These are phyloP conservation scores for Brachylomia viminalis DNA, from an alignment of 2,888 invertebrate genomes.

Conservation along the genomic window DNA sequence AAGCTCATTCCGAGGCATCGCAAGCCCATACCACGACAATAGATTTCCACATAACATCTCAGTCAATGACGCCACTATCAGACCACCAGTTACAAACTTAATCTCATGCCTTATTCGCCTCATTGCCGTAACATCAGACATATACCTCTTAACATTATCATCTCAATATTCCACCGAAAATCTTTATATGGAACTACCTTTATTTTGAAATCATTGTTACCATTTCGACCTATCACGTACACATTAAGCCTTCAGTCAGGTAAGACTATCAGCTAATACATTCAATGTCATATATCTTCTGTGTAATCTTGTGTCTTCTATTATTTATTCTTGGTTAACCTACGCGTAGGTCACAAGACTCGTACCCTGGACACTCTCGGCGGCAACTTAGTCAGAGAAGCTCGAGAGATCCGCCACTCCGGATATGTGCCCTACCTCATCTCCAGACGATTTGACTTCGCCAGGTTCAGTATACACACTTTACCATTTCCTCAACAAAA, in stretches of 20 bases:
- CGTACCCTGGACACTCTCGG: constrained; percentile 82
- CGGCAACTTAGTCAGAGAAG: constrained; percentile 83
- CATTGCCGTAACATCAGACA: neutral
- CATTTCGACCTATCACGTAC: neutral
- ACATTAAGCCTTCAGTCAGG: constrained; percentile 40
- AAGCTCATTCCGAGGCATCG: neutral
- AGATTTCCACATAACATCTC: neutral
- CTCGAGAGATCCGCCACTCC: constrained; percentile 80
- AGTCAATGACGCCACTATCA: neutral
- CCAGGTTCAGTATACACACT: constrained; percentile 71
- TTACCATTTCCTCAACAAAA: neutral
- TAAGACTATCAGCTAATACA: constrained; percentile 49
- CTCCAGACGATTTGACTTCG: constrained; percentile 75
- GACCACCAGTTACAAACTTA: neutral
- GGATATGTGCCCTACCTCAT: constrained; percentile 75
- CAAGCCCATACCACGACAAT: neutral
- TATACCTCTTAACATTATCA: neutral
- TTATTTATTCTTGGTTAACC: constrained; percentile 36
- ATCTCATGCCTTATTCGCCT: neutral
- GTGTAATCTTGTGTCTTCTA: constrained; percentile 1
- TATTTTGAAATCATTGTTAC: neutral
- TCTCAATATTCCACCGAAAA: neutral
- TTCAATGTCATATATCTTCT: constrained; percentile 12
- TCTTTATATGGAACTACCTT: neutral
- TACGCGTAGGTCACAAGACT: constrained; percentile 83